phyloP scores from a whole-genome alignment of 2,113 vertebrate genomes.

The Psammodynastes pulverulentus region DNA sequence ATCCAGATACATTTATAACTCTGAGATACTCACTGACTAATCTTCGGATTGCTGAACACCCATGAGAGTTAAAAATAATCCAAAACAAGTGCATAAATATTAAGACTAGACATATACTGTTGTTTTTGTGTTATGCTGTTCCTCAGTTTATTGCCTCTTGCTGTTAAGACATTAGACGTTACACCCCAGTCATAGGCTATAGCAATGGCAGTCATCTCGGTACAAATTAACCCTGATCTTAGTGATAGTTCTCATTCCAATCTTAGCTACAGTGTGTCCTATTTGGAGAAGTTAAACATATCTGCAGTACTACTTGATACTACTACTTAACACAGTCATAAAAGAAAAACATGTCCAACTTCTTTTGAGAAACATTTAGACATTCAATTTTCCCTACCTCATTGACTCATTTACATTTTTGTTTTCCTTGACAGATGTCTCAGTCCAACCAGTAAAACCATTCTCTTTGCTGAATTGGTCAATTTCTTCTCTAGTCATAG shows the following conservation, averaged over 20 bases:
- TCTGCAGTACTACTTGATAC: neutral
- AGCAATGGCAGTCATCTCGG: neutral
- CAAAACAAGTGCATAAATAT: neutral
- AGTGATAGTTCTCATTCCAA: neutral
- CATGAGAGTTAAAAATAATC: neutral
- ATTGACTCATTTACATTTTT: slow-evolving; percentile 82
- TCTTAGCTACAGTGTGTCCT: neutral
- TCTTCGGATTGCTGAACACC: neutral
- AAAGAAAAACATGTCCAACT: neutral
- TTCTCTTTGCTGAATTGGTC: slow-evolving; percentile 83
- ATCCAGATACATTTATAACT: neutral
- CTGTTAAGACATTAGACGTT: neutral
- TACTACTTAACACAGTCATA: neutral
- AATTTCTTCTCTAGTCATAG: slow-evolving; percentile 76
- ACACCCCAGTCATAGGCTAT: neutral
- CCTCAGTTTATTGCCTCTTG: neutral
- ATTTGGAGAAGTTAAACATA: neutral
- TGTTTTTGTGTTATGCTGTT: neutral
- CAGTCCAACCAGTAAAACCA: slow-evolving; percentile 83
- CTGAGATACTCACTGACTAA: neutral
- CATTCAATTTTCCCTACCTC: slow-evolving; percentile 67
- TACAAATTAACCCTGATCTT: neutral
- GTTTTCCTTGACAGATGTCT: slow-evolving; percentile 88
- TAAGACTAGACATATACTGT: neutral
- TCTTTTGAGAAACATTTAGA: neutral